Percentiles rank a stretch among this genome's conserved stretches.
phyloP scores from a whole-genome alignment of 2,113 vertebrate species.

The Podiceps cristatus region DNA sequence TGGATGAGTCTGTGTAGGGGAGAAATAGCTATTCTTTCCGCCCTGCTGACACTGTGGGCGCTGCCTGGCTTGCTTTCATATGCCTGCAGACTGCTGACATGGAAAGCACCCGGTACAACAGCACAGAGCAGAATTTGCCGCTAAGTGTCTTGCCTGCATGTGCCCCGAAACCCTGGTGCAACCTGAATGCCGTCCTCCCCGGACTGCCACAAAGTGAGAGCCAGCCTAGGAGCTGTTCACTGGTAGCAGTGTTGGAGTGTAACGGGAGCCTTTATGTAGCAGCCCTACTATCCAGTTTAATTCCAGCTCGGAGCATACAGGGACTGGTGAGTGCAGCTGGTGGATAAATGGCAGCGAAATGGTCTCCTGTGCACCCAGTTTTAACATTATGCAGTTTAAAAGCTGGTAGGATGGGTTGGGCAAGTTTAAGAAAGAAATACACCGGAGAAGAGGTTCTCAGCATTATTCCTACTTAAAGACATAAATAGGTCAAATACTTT shows the following conservation, averaged over 20 bases:
- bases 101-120: neutral
- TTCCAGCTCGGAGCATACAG: neutral
- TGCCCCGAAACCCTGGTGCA: neutral
- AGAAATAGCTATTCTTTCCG: neutral
- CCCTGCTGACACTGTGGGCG: neutral
- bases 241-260: neutral
- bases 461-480: neutral
- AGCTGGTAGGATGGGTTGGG: neutral
- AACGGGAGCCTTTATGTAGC: neutral
- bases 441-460: neutral
- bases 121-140: neutral
- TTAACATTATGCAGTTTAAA: neutral
- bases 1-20: neutral
- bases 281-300: neutral
- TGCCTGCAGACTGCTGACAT: neutral
- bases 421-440: neutral
- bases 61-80: neutral
- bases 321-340: neutral
- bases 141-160: neutral
- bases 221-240: neutral
- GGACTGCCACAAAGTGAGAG: neutral
- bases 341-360: neutral
- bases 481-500: neutral
- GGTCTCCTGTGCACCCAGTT: neutral
- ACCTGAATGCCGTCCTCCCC: neutral